phyloP scores from a whole-genome alignment of 2,797 vertebrate genomes.

The Esox masquinongy region DNA sequence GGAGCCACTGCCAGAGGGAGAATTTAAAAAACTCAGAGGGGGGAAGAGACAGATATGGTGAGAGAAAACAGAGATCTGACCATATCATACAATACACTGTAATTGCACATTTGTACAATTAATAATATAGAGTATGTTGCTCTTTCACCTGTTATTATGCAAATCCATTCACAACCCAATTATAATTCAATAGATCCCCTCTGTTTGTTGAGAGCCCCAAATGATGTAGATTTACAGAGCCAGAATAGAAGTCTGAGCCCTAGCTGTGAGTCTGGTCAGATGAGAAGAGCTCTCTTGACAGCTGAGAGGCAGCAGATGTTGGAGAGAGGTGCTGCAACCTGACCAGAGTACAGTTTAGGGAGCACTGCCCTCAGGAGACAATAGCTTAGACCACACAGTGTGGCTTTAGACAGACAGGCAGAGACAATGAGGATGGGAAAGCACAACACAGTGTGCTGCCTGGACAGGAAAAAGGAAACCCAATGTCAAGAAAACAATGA shows the following conservation, averaged over 20 bases:
- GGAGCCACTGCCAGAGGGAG: slow-evolving; percentile 9
- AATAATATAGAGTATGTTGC: not conserved
- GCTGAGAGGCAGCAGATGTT: slow-evolving; percentile 25
- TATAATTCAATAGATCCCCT: slow-evolving; percentile 3
- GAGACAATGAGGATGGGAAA: slow-evolving; percentile 40
- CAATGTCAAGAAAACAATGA: slow-evolving; percentile 66
- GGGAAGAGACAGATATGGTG: not conserved
- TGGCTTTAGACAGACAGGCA: slow-evolving; percentile 18
- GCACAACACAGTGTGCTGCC: slow-evolving; percentile 42
- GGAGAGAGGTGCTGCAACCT: slow-evolving; percentile 20
- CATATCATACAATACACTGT: not conserved
- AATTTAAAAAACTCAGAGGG: not conserved
- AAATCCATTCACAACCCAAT: not conserved
- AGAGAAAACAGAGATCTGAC: slow-evolving; percentile 2
- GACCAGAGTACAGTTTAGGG: slow-evolving; percentile 17
- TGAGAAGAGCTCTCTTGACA: slow-evolving; percentile 8
- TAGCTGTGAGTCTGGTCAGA: slow-evolving; percentile 6
- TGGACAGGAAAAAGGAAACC: slow-evolving; percentile 74
- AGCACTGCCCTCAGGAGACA: slow-evolving; percentile 18
- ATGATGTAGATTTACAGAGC: slow-evolving; percentile 10
- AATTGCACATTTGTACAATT: not conserved
- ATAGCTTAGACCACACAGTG: slow-evolving; percentile 16
- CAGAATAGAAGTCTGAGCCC: slow-evolving; percentile 10
- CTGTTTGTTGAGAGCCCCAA: not conserved
- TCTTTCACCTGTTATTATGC: not conserved